Evolutionary conservation across 2,797 vertebrate species (phyloP).

Genomic region (Cynopterus sphinx): DNA sequence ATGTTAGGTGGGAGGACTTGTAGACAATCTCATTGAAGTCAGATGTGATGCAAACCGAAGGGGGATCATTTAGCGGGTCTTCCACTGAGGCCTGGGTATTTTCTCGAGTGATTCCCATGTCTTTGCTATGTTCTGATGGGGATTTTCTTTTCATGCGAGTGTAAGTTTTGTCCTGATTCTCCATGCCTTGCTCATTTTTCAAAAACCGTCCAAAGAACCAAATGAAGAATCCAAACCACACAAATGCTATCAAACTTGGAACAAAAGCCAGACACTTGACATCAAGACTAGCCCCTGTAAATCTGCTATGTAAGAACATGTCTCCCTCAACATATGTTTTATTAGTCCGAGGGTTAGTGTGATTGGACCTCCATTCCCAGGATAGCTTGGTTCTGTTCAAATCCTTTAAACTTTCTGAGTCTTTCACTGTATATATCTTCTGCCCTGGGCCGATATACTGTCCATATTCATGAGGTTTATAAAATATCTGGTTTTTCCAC

Average conservation of each 20-base stretch:
- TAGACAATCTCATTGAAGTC: slow-evolving; percentile 88
- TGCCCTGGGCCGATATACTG: slow-evolving; percentile 97
- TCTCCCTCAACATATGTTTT: slow-evolving; percentile 90
- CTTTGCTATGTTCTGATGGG: slow-evolving; percentile 92
- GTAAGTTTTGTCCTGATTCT: slow-evolving; percentile 94
- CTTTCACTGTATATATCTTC: slow-evolving; percentile 97
- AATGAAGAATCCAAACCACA: slow-evolving; percentile 96
- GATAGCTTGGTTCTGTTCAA: slow-evolving; percentile 96
- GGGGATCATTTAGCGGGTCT: slow-evolving; percentile 89
- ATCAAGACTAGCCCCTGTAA: slow-evolving; percentile 92
- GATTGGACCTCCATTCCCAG: slow-evolving; percentile 94
- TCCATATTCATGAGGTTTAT: slow-evolving; percentile 97
- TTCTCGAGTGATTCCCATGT: slow-evolving; percentile 93
- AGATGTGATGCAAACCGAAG: slow-evolving; percentile 91
- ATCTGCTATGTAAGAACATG: slow-evolving; percentile 97
- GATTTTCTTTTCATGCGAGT: slow-evolving; percentile 97
- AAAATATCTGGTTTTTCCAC: slow-evolving; percentile 99
- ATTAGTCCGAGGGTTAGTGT: slow-evolving; percentile 92
- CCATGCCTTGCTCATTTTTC: slow-evolving; percentile 94
- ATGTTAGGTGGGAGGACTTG: slow-evolving; percentile 86
- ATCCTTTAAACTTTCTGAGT: slow-evolving; percentile 91
- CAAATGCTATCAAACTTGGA: slow-evolving; percentile 94
- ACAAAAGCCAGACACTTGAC: slow-evolving; percentile 97
- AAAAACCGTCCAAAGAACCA: slow-evolving; percentile 97
- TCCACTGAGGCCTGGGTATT: slow-evolving; percentile 90